Evolutionary conservation across 1,140 invertebrate genomes (phyloP), one percentile per base, ranked within the genome.

Genomic region (Cataglyphis hispanica): DNA sequence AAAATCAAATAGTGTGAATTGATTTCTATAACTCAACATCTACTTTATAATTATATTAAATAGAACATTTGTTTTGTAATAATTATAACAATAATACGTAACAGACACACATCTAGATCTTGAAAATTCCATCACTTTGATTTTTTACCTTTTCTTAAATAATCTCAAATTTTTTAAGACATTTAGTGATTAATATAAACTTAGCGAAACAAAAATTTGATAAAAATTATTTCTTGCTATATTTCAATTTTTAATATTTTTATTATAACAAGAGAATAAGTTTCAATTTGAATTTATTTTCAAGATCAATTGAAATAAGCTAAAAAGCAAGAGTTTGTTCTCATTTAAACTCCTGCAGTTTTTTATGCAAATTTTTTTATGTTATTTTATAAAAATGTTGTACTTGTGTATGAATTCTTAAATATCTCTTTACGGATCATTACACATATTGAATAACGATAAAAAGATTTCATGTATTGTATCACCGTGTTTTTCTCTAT

Each of bases 401-500:
- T n/a, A 27, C 16, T 37, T 66, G 11, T 31, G 31, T 31, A 31
- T 31, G 31, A 31, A 64, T 50, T 66, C 8, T 50, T 7, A 16
- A 66, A 78, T 10, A 34, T 22, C 19, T 34, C 22, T 77, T 46
- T 31, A 31, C 40, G n/a, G 25, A 37, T 27, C 31, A 50, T n/a
- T 56, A 22, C 46, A 64, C 34, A 34, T 50, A 34, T 50, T 50
- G 4, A 50, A 46, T 50, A 46, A 50, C 60, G 27, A 78, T 53
- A 66, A 78, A 66, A 66, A 66, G 11, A 25, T 43, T n/a, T 60
- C 8, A 27, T 37, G 25, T 7, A 50, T 13, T 46, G 10, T 43
- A 25, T 46, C 25, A n/a, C 7, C 11, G 27, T 37, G 13, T 53
- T 66, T 78, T 78, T 66, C 40, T 78, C 40, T 78, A n/a, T 53